Evolutionary conservation across 92 coral and sea anemone genomes (phyloP), one percentile per base, ranked within the genome.

Genomic region (Pocillopora meandrina): DNA sequence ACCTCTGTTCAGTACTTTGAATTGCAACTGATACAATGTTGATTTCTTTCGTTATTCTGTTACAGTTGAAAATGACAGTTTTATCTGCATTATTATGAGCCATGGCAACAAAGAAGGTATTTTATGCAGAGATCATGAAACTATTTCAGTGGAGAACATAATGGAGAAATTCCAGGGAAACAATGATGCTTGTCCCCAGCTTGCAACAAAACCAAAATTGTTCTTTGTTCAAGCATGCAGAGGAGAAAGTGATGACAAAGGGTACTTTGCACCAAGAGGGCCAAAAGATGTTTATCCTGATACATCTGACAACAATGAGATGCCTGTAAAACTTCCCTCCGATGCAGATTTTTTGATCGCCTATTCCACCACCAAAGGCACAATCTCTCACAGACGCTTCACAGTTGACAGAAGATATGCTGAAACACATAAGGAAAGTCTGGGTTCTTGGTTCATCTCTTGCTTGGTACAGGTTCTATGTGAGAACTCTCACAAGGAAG

Each of bases 201-300:
- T 96, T 71, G 78, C 82, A 47, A 93, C 91, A 55, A 96, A 96
- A 76, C 98, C 98, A 19, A 96, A 96, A 85, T 76, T 96, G 71
- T 94, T 96, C 88, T 96, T 96, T 82, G 72, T 96, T 36, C 92
- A 90, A 64, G 98, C 98, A 19, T 94, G 98, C 80, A 88, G 98
- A 67, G 98, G 98, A 1, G 77, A 76, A 13, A 81, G 84, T 49
- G 84, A 77, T 16, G 98, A 95, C 76, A 58, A 72, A 13, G 98
- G 98, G 2, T 71, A 65, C 47, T 20, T 81, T 56, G 89, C 85
- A 11, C 85, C 90, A 12, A 65, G 79, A 23, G 74, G 82, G 17
- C 56, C 34, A 20, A 89, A 81, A 12, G 65, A 66, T 7, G 81
- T 78, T 36, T 90, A 66, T 60, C 70, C 92, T 13, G 91, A 83